Evolutionary conservation across 2,113 vertebrate species (phyloP), one percentile per base, ranked within the genome.

Genomic region (Microtus ochrogaster): DNA sequence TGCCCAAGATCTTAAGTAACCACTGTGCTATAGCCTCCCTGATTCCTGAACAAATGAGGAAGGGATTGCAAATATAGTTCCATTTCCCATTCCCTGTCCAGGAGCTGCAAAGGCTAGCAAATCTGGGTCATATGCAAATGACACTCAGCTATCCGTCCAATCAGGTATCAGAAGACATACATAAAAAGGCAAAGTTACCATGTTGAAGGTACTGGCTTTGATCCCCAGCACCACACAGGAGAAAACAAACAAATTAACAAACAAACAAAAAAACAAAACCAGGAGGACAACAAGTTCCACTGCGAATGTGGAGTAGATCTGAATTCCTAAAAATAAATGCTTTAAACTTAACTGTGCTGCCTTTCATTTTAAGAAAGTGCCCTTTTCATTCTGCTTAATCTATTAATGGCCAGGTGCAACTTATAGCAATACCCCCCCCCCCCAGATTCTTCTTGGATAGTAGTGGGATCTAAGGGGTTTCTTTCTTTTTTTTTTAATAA

Each of bases 41-140:
- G 83, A 95, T 95, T 96, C 70, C 47, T 47, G 73, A 95, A 86
- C 70, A 52, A 33, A 24, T 66, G 49, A 90, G 11, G 72, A 90
- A 28, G 36, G 72, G 16, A 76, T 44, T 91, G 52, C 58, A 82
- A 82, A 76, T 39, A 90, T 6, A 92, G 90, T 90, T 90, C 95
- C 76, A 96, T 41, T 24, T 79, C 30, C 33, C 16, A 52, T 33
- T 52, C 17, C 96, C 47, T 87, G 91, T 74, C 97, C 91, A 76
- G 78, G 90, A 92, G 82, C 78, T 68, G 74, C 47, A 94, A 66
- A 79, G 90, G 79, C 77, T 85, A 81, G 87, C 95, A 98, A 96
- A 97, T 95, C 95, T 90, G 94, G 93, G 96, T 94, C 89, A 95
- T 93, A 97, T 97, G 98, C 98, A 98, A 98, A 99, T 98, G 97